phyloP scores from a whole-genome alignment of 1,140 invertebrate genomes.

The Hydropsyche tenuis region DNA sequence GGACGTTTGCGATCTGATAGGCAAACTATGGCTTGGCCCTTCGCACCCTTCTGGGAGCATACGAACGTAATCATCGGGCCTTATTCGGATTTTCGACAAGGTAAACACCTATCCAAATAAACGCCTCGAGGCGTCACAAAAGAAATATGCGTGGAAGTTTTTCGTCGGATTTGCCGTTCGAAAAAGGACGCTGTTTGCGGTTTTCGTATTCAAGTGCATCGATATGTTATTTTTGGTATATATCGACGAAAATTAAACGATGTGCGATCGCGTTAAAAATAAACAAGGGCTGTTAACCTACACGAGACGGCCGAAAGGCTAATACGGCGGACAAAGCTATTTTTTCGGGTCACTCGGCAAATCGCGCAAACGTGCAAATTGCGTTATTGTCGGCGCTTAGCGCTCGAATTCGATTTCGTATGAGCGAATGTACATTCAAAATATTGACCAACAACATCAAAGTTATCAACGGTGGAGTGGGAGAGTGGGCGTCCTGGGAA shows the following conservation, averaged over 20 bases:
- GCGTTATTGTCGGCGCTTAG: not conserved
- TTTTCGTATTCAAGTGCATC: no score
- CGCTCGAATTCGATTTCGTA: not conserved
- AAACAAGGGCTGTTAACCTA: no score
- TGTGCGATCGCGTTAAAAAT: no score
- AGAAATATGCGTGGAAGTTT: no score
- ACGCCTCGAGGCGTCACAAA: not conserved
- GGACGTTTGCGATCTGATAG: slow-evolving; percentile 39
- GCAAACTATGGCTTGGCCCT: slow-evolving; percentile 28
- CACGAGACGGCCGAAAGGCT: no score
- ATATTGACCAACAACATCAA: slow-evolving; percentile 26
- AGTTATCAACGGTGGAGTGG: not conserved
- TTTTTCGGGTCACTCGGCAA: no score
- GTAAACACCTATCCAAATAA: slow-evolving; percentile 26
- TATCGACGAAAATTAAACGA: no score
- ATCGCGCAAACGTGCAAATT: no score
- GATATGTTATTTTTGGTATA: no score
- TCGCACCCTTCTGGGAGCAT: slow-evolving; percentile 19
- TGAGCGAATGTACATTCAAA: slow-evolving; percentile 11
- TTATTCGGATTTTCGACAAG: slow-evolving; percentile 19
- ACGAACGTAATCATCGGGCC: slow-evolving; percentile 23
- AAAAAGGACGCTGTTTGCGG: no score
- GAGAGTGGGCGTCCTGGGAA: not conserved
- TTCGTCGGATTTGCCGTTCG: no score
- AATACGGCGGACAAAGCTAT: no score